phyloP scores from a whole-genome alignment of 53 echinoderm and acorn worm species.

The Astropecten irregularis region DNA sequence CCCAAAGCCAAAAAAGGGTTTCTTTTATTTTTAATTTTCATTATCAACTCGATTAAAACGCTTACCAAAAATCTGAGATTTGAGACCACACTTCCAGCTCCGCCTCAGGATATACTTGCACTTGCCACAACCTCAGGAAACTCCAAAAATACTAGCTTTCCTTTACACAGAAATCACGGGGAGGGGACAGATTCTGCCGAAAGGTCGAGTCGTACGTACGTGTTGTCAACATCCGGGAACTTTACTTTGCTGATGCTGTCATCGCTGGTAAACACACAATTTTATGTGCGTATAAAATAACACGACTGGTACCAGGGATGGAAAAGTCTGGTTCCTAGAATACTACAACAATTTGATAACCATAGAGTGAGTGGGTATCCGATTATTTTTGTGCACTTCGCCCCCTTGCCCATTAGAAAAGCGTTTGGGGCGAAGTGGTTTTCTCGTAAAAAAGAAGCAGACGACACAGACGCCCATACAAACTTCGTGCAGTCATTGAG shows the following conservation, averaged over 20 bases:
- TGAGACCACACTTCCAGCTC: neutral
- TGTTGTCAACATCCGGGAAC: conserved; percentile 57
- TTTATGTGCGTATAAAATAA: too few relatives aligned
- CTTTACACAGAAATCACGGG: neutral
- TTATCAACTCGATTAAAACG: too few relatives aligned
- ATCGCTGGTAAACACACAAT: conserved; percentile 3
- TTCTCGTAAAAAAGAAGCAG: neutral
- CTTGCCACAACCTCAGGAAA: neutral
- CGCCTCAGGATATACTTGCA: neutral
- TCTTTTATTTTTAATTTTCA: too few relatives aligned
- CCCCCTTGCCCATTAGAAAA: neutral
- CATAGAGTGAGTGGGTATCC: neutral
- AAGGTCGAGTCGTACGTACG: neutral
- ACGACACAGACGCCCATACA: neutral
- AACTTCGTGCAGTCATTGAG: neutral
- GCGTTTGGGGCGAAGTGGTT: neutral
- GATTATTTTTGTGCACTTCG: neutral
- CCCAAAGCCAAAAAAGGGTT: too few relatives aligned
- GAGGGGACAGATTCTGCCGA: neutral
- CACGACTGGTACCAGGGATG: neutral
- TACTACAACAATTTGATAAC: neutral
- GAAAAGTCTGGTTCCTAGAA: neutral
- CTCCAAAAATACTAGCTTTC: neutral
- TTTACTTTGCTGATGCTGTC: neutral
- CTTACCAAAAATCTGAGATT: neutral